Base-by-base conservation (phyloP, 2,888 invertebrate genomes). In the Rhingia campestris region DNA sequence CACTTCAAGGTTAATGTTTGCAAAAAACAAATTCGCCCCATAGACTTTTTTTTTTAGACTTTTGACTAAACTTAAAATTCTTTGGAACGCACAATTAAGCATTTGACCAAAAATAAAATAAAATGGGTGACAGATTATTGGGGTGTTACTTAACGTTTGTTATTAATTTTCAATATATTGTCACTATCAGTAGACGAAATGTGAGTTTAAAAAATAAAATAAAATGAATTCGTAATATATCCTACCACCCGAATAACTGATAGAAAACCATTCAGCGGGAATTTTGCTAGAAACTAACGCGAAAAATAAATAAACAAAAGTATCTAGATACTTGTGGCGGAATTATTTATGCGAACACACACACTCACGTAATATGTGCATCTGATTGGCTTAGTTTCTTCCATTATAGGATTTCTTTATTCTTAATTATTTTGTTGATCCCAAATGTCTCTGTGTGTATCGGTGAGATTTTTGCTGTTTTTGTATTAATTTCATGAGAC, bases 371-470 rank as follows among this genome's bases (percentile, higher is more conserved):
- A 9, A 43, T 53, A 37, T 43, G 33, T 35, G 56, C 58, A 69
- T 58, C 37, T 47, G 56, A 37, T 43, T 22, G 41, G 70, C 59
- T 70, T 59, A 22, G 22, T 22, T 22, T 22, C 22, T 22, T 22
- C 2, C 59, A 70, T 70, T 59, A 51, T 49, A 70, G 59, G 59
- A 70, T 70, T 59, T 70, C 59, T 59, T 70, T 59, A 70, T 51
- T 70, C 59, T 59, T 70, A 70, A 70, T 70, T 59, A 70, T 70
- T 59, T 69, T 59, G 59, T 70, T 73, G 61, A 73, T 63, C 37
- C 37, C 37, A 56, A 73, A 54, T 53, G 45, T 32, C 32, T 54
- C 45, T 45, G 47, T 69, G 47, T 56, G 39, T 51, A 39, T 9
- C n/a, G 7, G n/a, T 30, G 9, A 6, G 14, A 33, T 53, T 35